Base-by-base conservation (phyloP, 2,888 invertebrate genomes). In the Coleophora flavipennella region DNA sequence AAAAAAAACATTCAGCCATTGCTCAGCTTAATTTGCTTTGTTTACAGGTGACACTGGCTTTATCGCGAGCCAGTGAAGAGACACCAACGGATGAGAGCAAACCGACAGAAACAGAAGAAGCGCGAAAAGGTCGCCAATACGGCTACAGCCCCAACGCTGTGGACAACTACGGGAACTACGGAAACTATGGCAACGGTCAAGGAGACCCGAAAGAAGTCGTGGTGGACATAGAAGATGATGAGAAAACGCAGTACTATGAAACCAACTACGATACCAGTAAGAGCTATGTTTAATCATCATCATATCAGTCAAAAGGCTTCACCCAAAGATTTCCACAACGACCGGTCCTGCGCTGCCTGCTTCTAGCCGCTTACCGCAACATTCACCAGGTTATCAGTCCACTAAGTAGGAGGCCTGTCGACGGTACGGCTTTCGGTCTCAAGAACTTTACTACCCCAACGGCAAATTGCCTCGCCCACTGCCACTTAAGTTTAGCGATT, bases 251-350 rank as follows among this genome's bases (percentile, higher is more conserved):
- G 71, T 92, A 92, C 62, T 88, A 91, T 51, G 90, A 90, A 59
- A 91, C 91, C 53, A 91, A 92, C 66, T 90, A 91, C 64, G 89
- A 91, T 57, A 90, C 89, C 51, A 91, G 92, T 92, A 77, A 90
- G 89, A 86, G 44, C 13, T 27, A 2, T 9, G 12, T 12, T 13
- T 12, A 12, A 32, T n/a, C n/a, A n/a, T n/a, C n/a, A 13, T 8
- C 14, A 13, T 12, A 8, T 8, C 8, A 2, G 33, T n/a, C 11
- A 32, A 32, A 44, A 20, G 3, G 20, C 20, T 3, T 4, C 20
- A 4, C 20, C 20, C 6, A 20, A 20, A 20, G n/a, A n/a, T n/a
- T n/a, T n/a, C n/a, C n/a, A n/a, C n/a, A n/a, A n/a, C n/a, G n/a
- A n/a, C n/a, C n/a, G n/a, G n/a, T n/a, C n/a, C n/a, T n/a, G n/a